phyloP scores from a whole-genome alignment of 2,113 vertebrate species.

The Caranx ignobilis region DNA sequence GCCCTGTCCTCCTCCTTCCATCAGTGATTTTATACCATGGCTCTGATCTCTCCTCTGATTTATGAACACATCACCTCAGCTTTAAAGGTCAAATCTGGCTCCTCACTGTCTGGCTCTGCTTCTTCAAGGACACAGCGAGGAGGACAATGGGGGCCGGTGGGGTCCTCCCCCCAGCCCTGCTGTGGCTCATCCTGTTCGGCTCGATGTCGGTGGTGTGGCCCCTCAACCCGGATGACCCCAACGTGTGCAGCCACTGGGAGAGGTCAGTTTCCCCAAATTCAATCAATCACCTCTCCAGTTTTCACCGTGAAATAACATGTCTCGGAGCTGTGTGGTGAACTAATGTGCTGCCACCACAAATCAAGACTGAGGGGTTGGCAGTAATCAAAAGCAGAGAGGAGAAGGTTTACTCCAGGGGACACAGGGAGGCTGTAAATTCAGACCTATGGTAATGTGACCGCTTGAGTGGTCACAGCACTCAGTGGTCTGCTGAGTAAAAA shows the following conservation, averaged over 20 bases:
- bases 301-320: slow-evolving; percentile 19
- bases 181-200: slow-evolving; percentile 72
- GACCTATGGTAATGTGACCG: slow-evolving; percentile 39
- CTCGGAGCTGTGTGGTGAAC: slow-evolving; percentile 33
- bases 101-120: slow-evolving; percentile 11
- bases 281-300: background rate
- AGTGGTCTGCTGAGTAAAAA: slow-evolving; percentile 35
- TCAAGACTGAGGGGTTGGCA: slow-evolving; percentile 53
- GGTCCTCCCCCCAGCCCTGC: slow-evolving; percentile 58
- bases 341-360: slow-evolving; percentile 67
- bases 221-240: slow-evolving; percentile 94
- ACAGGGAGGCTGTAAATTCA: slow-evolving; percentile 60
- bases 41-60: background rate
- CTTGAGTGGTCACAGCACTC: slow-evolving; percentile 57
- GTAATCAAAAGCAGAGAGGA: slow-evolving; percentile 58
- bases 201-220: slow-evolving; percentile 82
- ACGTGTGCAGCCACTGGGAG: slow-evolving; percentile 98
- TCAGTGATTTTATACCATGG: too few species aligned
- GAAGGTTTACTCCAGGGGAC: slow-evolving; percentile 53
- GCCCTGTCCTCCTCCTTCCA: background rate
- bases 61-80: background rate
- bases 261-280: slow-evolving; percentile 82
- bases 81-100: background rate
- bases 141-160: slow-evolving; percentile 77
- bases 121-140: slow-evolving; percentile 57